Base-by-base conservation (phyloP, 2,888 invertebrate genomes). In the Diplolepis rosae region DNA sequence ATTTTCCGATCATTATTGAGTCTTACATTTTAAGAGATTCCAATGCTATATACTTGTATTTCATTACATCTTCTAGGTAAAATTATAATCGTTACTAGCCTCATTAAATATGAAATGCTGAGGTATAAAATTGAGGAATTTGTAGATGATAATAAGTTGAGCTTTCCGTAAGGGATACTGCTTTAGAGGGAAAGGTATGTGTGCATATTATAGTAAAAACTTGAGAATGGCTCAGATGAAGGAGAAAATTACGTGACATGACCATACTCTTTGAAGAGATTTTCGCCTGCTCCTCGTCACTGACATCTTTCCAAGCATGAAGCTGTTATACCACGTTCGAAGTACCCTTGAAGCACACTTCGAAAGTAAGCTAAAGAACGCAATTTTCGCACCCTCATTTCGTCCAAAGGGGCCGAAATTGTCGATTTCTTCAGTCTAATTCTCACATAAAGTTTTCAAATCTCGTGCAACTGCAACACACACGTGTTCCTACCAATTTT, bases 241-340 rank as follows among this genome's bases (percentile, higher is more conserved):
- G 56, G 15, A 32, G 56, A 56, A 56, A 56, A 56, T 56, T 56
- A 22, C 35, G 32, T 35, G 56, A 56, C 35, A 35, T 13, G 5
- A n/a, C 56, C 13, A 56, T 56, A 35, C 32, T 22, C 56, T 56
- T 56, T 56, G 56, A 32, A 18, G 13, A 22, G 22, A 56, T 56
- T 56, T 56, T 56, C 54, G 54, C 35, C 32, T 56, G 32, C 56
- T 56, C 13, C 54, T 54, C 56, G 54, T 54, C 54, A 56, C 56
- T 35, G 32, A 22, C 66, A 73, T 73, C 70, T 69, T 73, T 61
- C 65, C 56, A 35, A 71, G 73, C 67, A 69, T 69, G 72, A 73
- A 75, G 75, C 70, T 76, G 73, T 76, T 75, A n/a, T n/a, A 75
- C 71, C 77, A 68, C 75, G 66, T 73, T 73, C 74, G 70, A 76